Evolutionary conservation across 2,888 invertebrate species (phyloP), one percentile per base, ranked within the genome.

Genomic region (Stenchaetothrips biformis): DNA sequence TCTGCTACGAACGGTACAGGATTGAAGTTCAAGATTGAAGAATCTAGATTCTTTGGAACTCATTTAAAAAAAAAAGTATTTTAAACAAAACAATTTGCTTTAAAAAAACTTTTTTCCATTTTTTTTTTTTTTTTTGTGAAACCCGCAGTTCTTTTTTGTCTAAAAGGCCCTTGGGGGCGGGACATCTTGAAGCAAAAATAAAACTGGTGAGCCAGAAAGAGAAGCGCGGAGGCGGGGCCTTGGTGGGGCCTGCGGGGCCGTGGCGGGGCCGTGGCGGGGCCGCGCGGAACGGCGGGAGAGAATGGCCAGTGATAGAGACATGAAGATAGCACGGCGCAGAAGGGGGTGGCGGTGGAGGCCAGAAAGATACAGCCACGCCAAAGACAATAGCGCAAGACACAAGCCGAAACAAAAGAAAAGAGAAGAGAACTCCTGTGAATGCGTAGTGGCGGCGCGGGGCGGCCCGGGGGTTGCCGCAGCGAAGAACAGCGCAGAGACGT

Each of bases 291-390:
- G 25, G 67, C 7, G 67, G 25, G 67, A 21, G 67, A 74, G 67
- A 74, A 74, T 25, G 67, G 67, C 21, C 67, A 74, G 67, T 74
- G 67, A 74, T 74, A 74, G 67, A 74, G 67, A 74, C 67, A 74
- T 74, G 67, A 74, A 74, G 67, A 74, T 74, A 74, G 67, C 67
- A 25, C 25, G 21, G 53, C 13, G 13, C 37, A 37, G 37, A 37
- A 18, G 59, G 59, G 59, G 59, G 67, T 18, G 67, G n/a, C n/a
- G 67, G 67, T 21, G 67, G 37, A 9, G 67, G 67, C 67, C 9
- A 67, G 67, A 74, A 74, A 74, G 67, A 74, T 74, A 74, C 67
- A 74, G 67, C 67, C 67, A 74, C 67, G 67, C 67, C 67, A 74
- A 25, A 74, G 67, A 74, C 67, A 74, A 74, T 74, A 74, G 67